Conservation (phyloP, 2,797 vertebrate genomes). For the Bufotes viridis region DNA sequence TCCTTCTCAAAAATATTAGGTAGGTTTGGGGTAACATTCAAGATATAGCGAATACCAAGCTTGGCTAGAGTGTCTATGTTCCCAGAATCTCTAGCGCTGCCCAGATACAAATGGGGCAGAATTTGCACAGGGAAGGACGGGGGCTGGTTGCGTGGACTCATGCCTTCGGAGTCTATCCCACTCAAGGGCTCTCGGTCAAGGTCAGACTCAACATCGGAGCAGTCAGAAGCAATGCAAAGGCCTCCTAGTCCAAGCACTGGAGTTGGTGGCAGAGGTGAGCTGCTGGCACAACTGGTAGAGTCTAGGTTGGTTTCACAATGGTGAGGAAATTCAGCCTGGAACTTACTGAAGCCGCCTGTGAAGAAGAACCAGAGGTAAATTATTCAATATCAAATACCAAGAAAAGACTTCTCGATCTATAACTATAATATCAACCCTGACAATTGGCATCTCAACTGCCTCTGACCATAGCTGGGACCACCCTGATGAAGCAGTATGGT, state of each 20-base stretch:
- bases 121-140: constrained; percentile 72
- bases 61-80: constrained; percentile 72
- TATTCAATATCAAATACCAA: neutral
- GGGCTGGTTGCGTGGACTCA: constrained; percentile 64
- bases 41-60: constrained; percentile 73
- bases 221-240: constrained; percentile 68
- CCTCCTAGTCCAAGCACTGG: constrained; percentile 69
- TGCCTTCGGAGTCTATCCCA: constrained; percentile 66
- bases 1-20: constrained; percentile 75
- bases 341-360: constrained; percentile 71
- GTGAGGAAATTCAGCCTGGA: constrained; percentile 71
- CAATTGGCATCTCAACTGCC: neutral
- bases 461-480: neutral
- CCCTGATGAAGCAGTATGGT: neutral
- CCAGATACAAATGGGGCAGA: constrained; percentile 73
- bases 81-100: constrained; percentile 70
- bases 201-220: constrained; percentile 67
- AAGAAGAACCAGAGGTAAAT: neutral
- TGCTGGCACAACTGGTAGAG: constrained; percentile 57
- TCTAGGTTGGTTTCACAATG: constrained; percentile 70
- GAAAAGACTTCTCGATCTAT: neutral
- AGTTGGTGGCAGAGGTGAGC: constrained; percentile 55
- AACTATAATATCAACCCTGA: neutral
- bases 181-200: constrained; percentile 66
- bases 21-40: constrained; percentile 74